Evolutionary conservation across 2,797 vertebrate genomes (phyloP).

Genomic region (Danio aesculapii): DNA sequence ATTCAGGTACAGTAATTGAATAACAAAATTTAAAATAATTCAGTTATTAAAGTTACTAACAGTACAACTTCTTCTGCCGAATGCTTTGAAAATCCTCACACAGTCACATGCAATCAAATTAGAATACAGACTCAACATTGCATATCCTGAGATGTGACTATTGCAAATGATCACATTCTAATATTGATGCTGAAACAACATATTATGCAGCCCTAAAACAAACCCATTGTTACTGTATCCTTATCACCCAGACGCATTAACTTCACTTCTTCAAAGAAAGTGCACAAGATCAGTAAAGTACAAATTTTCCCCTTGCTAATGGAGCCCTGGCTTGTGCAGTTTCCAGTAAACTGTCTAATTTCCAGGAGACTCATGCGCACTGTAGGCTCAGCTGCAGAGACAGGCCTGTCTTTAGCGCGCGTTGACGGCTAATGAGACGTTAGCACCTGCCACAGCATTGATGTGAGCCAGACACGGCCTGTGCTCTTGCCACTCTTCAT

Average conservation of each 20-base stretch:
- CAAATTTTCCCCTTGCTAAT: not conserved
- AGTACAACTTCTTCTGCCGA: no score
- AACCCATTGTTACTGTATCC: not conserved
- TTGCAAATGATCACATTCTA: no score
- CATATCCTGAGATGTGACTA: no score
- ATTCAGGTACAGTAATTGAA: no score
- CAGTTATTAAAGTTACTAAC: no score
- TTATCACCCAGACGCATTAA: not conserved
- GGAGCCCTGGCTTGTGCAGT: no score
- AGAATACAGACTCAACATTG: no score
- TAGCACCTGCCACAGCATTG: constrained; percentile 32
- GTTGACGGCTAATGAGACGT: constrained; percentile 15
- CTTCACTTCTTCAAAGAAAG: not conserved
- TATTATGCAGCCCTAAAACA: no score
- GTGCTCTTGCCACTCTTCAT: constrained; percentile 25
- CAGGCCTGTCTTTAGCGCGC: constrained; percentile 30
- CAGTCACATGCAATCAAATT: no score
- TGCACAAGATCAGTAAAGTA: not conserved
- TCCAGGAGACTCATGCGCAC: constrained; percentile 1
- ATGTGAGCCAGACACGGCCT: constrained; percentile 19
- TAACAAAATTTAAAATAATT: no score
- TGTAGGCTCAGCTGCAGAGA: constrained; percentile 18
- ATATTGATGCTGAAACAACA: no score
- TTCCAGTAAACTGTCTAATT: constrained; percentile 3
- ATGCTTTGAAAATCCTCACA: no score